These are phyloP conservation scores for Limnephilus lunatus DNA, from an alignment of 2,888 invertebrate genomes.

Conservation along the genomic window DNA sequence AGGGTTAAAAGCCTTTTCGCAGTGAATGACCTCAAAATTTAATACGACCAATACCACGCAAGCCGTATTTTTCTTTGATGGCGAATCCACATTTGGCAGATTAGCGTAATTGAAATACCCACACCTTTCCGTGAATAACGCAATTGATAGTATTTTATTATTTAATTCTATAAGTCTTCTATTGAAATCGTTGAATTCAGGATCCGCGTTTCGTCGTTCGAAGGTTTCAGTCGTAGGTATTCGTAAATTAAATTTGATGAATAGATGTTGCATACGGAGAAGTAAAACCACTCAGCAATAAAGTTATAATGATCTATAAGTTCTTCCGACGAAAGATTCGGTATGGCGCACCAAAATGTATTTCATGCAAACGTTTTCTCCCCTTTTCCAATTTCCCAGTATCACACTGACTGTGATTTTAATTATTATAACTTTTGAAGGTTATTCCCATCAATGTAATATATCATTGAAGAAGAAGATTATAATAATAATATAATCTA, in stretches of 20 bases:
- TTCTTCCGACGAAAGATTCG: too few species aligned
- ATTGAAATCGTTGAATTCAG: background rate
- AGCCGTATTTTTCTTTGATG: background rate
- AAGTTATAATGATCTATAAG: background rate
- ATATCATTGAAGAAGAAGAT: too few species aligned
- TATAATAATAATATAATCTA: too few species aligned
- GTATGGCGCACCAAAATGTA: background rate
- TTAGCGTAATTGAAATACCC: slow-evolving; percentile 27
- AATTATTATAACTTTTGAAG: too few species aligned
- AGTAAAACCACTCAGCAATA: background rate
- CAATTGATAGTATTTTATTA: slow-evolving; percentile 21
- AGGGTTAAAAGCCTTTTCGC: background rate
- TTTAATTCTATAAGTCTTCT: background rate
- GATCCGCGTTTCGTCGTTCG: background rate
- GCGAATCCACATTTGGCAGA: background rate
- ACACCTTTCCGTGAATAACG: slow-evolving; percentile 21
- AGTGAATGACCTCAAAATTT: background rate
- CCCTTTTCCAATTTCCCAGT: background rate
- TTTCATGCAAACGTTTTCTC: background rate
- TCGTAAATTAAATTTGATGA: background rate
- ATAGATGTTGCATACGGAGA: background rate
- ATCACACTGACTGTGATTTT: too few species aligned
- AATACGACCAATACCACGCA: background rate
- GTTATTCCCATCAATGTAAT: too few species aligned
- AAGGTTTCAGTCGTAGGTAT: background rate